Evolutionary conservation across 1,140 invertebrate species (phyloP).

Genomic region (Bombus consobrinus): DNA sequence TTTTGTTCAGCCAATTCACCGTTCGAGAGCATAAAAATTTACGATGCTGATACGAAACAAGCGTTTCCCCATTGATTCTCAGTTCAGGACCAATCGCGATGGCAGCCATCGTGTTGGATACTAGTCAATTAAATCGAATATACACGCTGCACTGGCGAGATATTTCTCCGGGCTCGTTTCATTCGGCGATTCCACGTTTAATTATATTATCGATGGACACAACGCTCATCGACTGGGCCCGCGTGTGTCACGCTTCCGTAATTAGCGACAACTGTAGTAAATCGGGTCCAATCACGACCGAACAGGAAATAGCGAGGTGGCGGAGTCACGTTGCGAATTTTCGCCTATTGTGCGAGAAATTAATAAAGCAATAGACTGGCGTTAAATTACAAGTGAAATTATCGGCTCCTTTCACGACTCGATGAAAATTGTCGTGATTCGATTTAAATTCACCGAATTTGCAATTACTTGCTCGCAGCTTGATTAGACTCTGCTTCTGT

Average conservation of each 20-base stretch:
- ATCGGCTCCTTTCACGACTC: background rate
- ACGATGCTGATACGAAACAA: no score
- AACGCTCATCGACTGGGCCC: background rate
- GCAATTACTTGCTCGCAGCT: background rate
- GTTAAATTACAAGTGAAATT: background rate
- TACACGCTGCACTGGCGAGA: no score
- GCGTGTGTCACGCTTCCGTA: background rate
- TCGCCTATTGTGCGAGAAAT: slow-evolving; percentile 14
- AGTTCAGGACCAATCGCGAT: no score
- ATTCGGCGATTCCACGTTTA: background rate
- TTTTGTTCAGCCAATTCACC: no score
- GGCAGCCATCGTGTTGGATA: background rate
- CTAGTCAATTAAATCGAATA: background rate
- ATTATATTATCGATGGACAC: slow-evolving; percentile 15
- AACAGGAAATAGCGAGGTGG: background rate
- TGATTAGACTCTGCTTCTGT: no score
- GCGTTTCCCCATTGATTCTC: background rate
- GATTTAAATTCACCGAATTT: background rate
- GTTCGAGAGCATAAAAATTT: no score
- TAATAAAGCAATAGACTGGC: background rate
- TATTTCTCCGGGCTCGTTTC: background rate
- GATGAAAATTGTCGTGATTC: background rate
- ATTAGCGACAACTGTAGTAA: slow-evolving; percentile 32
- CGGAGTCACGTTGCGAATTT: background rate
- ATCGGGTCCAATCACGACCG: background rate